phyloP scores from a whole-genome alignment of 2,888 invertebrate genomes.

The Acronicta alni region DNA sequence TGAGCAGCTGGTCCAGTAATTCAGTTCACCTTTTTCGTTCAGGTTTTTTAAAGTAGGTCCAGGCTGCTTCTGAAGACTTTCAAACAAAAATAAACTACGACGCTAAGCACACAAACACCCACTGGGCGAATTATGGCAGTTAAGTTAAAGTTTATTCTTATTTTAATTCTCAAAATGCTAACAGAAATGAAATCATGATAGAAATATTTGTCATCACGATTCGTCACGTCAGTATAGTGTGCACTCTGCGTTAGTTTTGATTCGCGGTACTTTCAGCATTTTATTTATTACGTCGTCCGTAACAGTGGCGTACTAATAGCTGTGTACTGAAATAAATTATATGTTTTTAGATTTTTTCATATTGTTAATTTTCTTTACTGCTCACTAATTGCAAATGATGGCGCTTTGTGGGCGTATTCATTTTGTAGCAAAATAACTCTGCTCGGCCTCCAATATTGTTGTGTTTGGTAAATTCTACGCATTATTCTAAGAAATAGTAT shows the following conservation, averaged over 20 bases:
- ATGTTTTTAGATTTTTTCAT: constrained; percentile 36
- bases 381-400: constrained; percentile 42
- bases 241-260: constrained; percentile 14
- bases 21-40: no score
- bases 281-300: constrained; percentile 28
- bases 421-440: background rate
- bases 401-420: constrained; percentile 4
- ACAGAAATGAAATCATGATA: background rate
- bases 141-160: background rate
- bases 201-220: constrained; percentile 1
- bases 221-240: constrained; percentile 5
- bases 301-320: constrained; percentile 41
- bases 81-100: no score
- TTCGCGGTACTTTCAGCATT: constrained; percentile 30
- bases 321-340: constrained; percentile 40
- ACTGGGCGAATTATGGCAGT: no score
- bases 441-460: background rate
- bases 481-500: no score
- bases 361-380: constrained; percentile 25
- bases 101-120: no score
- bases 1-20: no score
- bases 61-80: no score
- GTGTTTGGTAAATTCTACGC: no score
- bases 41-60: no score
- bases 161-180: background rate